Evolutionary conservation across 2,888 invertebrate species (phyloP).

Genomic region (Cyclophora albipunctata): DNA sequence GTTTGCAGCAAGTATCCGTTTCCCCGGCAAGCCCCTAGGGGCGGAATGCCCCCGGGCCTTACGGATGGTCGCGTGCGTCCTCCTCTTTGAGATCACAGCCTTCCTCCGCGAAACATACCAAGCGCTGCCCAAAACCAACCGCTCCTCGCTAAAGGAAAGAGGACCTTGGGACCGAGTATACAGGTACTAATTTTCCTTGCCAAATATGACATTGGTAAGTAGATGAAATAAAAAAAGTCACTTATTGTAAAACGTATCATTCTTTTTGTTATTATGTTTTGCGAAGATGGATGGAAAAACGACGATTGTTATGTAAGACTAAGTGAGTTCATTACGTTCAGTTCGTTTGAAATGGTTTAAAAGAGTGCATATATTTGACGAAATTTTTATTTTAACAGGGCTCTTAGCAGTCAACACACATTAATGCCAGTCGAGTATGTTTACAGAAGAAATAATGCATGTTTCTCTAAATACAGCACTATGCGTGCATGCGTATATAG

Average conservation of each 20-base stretch:
- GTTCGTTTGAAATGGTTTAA: slow-evolving; percentile 58
- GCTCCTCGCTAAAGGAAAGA: slow-evolving; percentile 83
- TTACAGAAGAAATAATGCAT: slow-evolving; percentile 70
- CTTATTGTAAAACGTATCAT: slow-evolving; percentile 63
- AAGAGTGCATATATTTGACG: slow-evolving; percentile 68
- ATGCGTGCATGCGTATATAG: slow-evolving; percentile 68
- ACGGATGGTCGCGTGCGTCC: slow-evolving; percentile 92
- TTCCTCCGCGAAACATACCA: slow-evolving; percentile 98
- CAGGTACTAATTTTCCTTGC: slow-evolving; percentile 62
- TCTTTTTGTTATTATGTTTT: slow-evolving; percentile 60
- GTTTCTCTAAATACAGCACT: slow-evolving; percentile 64
- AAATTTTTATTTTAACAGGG: slow-evolving; percentile 73
- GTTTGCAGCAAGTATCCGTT: slow-evolving; percentile 78
- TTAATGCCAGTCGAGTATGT: slow-evolving; percentile 76
- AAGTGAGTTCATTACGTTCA: slow-evolving; percentile 71
- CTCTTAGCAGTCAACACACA: slow-evolving; percentile 76
- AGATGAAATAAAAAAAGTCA: slow-evolving; percentile 37
- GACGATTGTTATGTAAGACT: slow-evolving; percentile 73
- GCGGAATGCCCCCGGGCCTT: slow-evolving; percentile 92
- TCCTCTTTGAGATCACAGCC: slow-evolving; percentile 97
- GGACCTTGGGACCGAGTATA: slow-evolving; percentile 90
- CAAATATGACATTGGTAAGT: slow-evolving; percentile 53
- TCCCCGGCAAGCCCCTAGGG: slow-evolving; percentile 77
- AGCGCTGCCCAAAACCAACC: slow-evolving; percentile 83
- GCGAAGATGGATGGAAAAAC: slow-evolving; percentile 75